phyloP scores from a whole-genome alignment of 2,888 invertebrate species.

The Conomelus anceps region DNA sequence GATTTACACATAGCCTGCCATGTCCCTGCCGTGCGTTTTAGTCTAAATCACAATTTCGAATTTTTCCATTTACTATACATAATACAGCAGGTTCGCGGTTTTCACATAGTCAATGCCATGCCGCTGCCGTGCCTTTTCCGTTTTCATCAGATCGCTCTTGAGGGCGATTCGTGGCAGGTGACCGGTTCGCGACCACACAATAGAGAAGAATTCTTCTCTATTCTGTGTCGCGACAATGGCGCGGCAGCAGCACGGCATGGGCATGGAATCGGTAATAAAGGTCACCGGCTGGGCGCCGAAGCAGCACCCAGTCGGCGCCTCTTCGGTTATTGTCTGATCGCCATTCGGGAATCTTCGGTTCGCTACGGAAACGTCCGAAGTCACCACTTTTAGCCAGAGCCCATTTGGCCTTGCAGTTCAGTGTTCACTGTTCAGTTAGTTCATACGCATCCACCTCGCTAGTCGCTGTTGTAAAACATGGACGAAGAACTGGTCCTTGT shows the following conservation, averaged over 20 bases:
- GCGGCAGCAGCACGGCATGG: neutral
- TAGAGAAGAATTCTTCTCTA: too few species aligned
- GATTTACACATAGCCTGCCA: too few species aligned
- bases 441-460: too few species aligned
- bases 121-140: neutral
- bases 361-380: too few species aligned
- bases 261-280: neutral
- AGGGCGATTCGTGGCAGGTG: too few species aligned
- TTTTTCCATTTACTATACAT: neutral
- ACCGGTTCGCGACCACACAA: too few species aligned
- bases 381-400: neutral
- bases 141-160: neutral
- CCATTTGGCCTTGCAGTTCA: neutral
- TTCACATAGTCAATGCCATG: conserved; percentile 7
- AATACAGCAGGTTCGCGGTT: neutral
- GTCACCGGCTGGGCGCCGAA: neutral
- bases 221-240: neutral
- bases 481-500: neutral
- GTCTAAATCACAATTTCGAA: neutral
- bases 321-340: neutral
- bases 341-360: too few species aligned
- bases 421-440: neutral
- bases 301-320: neutral
- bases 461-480: neutral
- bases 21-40: too few species aligned